Evolutionary conservation across 2,797 vertebrate genomes (phyloP), one percentile per base, ranked within the genome.

Genomic region (Naso thynnoides): DNA sequence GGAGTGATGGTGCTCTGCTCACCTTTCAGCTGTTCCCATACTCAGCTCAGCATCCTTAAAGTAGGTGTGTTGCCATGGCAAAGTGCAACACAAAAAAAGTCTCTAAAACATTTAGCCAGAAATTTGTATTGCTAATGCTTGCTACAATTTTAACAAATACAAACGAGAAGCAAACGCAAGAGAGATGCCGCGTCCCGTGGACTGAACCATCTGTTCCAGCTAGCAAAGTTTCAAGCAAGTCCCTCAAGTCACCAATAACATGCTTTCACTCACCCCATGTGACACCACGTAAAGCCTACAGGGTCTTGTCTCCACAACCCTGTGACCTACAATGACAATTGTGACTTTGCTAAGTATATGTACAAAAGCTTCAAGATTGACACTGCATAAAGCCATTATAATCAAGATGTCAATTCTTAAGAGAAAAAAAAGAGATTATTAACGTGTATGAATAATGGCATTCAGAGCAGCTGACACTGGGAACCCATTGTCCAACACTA

Each of bases 11-110:
- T 41, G 70, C 60, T 91, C 67, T 79, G 79, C 94, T 95, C 92
- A 95, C 95, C 95, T 95, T 87, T 87, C 90, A 79, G 90, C 87
- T 67, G 92, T 88, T 91, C 95, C 95, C 94, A 95, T 95, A 82
- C 71, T 92, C 44, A 87, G 68, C 86, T 68, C 65, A 74, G 76
- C 88, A 90, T 89, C 88, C 84, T 89, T 89, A 83, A 71, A 79
- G 38, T 70, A 78, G 18, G 10, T 71, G 49, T 21, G 81, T 85
- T 85, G 69, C 78, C 89, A 80, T 84, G 83, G 76, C 61, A 82
- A 86, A 57, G 66, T 55, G 58, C 56, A 76, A 29, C 29, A 66
- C 56, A 58, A 71, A 45, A 87, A 73, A 65, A 53, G 44, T 65
- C 72, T 73, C 61, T 68, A 66, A 75, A 83, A 73, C 13, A 31